Conservation (phyloP, 1,140 invertebrate species). For the Drosophila obscura region DNA sequence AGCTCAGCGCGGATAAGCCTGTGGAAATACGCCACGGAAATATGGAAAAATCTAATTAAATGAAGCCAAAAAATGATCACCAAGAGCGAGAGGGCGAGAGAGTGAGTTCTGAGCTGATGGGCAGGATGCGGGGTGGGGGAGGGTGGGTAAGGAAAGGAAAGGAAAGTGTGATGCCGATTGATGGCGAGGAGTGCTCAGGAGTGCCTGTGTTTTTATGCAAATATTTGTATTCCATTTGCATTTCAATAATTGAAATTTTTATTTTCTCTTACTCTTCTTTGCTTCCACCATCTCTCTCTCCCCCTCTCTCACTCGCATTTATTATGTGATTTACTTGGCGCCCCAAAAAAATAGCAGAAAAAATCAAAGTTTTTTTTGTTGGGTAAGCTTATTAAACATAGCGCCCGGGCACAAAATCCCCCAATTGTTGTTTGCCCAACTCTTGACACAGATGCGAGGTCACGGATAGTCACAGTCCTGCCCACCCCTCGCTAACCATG, state of each 20-base stretch:
- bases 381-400: constrained; percentile 68
- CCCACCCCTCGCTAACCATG: not conserved
- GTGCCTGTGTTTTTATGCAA: constrained; percentile 59
- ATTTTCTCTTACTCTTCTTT: constrained; percentile 23
- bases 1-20: no score
- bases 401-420: constrained; percentile 10
- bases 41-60: constrained; percentile 37
- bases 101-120: not conserved
- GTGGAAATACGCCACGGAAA: not conserved
- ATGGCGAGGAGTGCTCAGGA: no score
- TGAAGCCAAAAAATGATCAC: constrained; percentile 9
- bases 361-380: constrained; percentile 46
- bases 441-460: constrained; percentile 35
- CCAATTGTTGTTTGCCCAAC: constrained; percentile 33
- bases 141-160: not conserved
- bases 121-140: not conserved
- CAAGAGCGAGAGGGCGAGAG: not conserved
- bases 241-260: constrained; percentile 79
- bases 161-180: not conserved
- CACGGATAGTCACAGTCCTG: not conserved
- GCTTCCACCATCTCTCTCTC: not conserved
- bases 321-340: constrained; percentile 61
- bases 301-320: constrained; percentile 33
- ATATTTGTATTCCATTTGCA: constrained; percentile 79
- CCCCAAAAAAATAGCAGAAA: not conserved